Base-by-base conservation (phyloP, 1,140 invertebrate species). In the Drosophila persimilis region DNA sequence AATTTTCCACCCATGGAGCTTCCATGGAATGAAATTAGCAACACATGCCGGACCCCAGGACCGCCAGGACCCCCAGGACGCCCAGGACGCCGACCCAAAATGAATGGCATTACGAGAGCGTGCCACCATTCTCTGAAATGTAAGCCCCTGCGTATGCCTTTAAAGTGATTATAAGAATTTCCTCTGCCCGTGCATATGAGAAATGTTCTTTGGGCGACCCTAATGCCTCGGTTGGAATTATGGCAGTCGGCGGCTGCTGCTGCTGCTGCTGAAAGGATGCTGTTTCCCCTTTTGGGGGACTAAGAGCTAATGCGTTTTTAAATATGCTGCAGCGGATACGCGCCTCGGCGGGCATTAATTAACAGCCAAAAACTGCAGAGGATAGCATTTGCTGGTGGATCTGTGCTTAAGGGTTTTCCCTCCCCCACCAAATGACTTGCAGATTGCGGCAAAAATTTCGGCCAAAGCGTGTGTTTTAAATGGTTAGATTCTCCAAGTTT, bases 221-320 rank as follows among this genome's bases (percentile, higher is more conserved):
- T 58, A 55, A 57, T 69, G 64, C 73, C 51, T 13, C 26, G 24
- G 44, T 26, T 61, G 9, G 54, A 83, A 84, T 83, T 83, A 83
- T 83, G 80, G 72, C 80, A 79, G 54, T 31, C 51, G 43, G 54
- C 51, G 43, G 54, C 48, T 45, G 55, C 41, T 15, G 15, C 15
- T 15, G 15, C 15, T 15, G 15, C 15, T 35, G 47, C 20, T 46
- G 60, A 31, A 43, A 56, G 70, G 44, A 17, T 17, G 17, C 57
- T 58, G 62, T 62, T 39, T 51, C 66, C 56, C 55, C 44, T 39
- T 39, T 39, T 39, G 0, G 31, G 31, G 31, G 8, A 31, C 8
- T 9, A 64, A 64, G 41, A 77, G 69, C 77, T 85, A 85, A 85
- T 85, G 81, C 81, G 81, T 86, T 85, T 85, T 86, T 85, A 85